These are phyloP conservation scores for Hippocampus comes DNA, from an alignment of 2,113 vertebrate genomes.

Conservation along the genomic window DNA sequence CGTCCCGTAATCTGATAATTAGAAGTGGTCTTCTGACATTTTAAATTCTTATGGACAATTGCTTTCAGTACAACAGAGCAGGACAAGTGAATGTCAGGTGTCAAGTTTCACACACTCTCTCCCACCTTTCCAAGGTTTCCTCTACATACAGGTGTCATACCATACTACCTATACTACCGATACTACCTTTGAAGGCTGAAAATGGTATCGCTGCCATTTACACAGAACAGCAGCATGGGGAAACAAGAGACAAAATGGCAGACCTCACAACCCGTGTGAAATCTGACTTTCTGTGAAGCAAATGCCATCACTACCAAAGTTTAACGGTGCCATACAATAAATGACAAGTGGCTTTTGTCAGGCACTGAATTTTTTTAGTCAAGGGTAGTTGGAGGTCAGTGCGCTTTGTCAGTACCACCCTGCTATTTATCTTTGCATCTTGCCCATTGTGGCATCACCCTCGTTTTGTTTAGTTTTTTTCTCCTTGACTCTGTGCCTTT, in stretches of 20 bases:
- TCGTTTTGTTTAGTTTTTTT: neutral
- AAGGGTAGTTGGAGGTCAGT: no score
- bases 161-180: no score
- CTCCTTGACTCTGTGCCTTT: neutral
- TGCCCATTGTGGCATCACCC: neutral
- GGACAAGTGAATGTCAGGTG: neutral
- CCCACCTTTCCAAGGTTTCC: neutral
- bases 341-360: no score
- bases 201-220: neutral
- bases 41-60: neutral
- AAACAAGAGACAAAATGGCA: neutral
- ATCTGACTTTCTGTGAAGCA: no score
- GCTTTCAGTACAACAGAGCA: neutral
- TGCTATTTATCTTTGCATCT: constrained; percentile 8
- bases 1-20: neutral
- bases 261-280: no score
- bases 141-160: neutral
- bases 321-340: no score
- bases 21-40: neutral
- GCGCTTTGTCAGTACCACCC: neutral
- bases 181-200: neutral
- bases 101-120: neutral
- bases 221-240: neutral
- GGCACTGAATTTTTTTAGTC: no score
- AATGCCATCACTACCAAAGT: no score